A percentile compares a stretch with the other conserved stretches of the same genome.
These are phyloP conservation scores for Trichoplusia ni DNA, from an alignment of 1,140 invertebrate species.

Conservation along the genomic window DNA sequence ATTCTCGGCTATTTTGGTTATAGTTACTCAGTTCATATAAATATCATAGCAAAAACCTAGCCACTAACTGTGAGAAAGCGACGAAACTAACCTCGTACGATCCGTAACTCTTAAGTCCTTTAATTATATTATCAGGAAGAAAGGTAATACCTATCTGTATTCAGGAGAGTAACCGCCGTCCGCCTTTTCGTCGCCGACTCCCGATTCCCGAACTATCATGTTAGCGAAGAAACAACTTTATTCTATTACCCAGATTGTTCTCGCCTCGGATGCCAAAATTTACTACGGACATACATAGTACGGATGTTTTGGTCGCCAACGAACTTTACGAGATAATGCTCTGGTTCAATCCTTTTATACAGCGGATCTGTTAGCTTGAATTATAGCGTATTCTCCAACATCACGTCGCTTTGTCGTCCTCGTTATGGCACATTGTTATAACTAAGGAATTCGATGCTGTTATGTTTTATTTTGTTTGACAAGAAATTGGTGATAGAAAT, in stretches of 20 bases:
- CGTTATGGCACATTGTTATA: background rate
- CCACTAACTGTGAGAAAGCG: no score
- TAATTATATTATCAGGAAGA: constrained; percentile 21
- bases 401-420: constrained; percentile 23
- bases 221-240: constrained; percentile 52
- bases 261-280: constrained; percentile 72
- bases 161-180: constrained; percentile 33
- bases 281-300: constrained; percentile 63
- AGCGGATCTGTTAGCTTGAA: constrained; percentile 54
- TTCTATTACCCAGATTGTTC: constrained; percentile 75
- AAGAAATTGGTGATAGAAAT: no score
- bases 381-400: constrained; percentile 62
- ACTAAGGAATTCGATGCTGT: no score
- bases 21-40: no score
- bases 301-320: constrained; percentile 65
- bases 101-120: no score
- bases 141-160: constrained; percentile 31
- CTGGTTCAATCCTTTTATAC: constrained; percentile 67
- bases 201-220: constrained; percentile 30
- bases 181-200: constrained; percentile 46
- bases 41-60: constrained; percentile 15
- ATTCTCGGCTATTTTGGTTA: no score
- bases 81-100: constrained; percentile 12
- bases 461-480: no score
- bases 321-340: constrained; percentile 77